phyloP scores from a whole-genome alignment of 2,888 invertebrate species.

The Bembecia ichneumoniformis region DNA sequence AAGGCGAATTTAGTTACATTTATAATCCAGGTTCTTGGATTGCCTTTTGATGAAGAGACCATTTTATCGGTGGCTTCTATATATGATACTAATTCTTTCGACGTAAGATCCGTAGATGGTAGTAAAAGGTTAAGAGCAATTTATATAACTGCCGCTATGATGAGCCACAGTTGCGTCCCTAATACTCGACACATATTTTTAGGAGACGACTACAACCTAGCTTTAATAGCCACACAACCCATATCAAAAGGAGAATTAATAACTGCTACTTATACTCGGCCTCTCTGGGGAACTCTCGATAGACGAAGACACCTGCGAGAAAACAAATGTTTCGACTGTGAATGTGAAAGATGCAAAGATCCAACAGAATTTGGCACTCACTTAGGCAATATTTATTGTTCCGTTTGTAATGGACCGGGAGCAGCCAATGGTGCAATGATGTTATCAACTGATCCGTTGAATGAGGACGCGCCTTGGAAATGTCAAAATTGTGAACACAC shows the following conservation, averaged over 20 bases:
- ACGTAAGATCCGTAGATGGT: constrained; percentile 70
- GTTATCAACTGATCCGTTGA: constrained; percentile 73
- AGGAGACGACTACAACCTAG: constrained; percentile 72
- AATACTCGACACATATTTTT: constrained; percentile 79
- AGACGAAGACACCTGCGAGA: constrained; percentile 74
- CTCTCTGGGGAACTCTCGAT: constrained; percentile 78
- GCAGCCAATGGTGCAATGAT: constrained; percentile 57
- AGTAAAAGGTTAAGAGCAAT: constrained; percentile 72
- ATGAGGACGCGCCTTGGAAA: constrained; percentile 74
- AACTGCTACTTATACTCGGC: constrained; percentile 79
- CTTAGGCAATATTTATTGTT: constrained; percentile 76
- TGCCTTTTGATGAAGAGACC: constrained; percentile 70
- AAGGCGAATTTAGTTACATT: constrained; percentile 76
- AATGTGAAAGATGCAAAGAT: constrained; percentile 77
- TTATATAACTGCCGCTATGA: constrained; percentile 77
- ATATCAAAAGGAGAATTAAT: constrained; percentile 79
- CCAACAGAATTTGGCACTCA: constrained; percentile 78
- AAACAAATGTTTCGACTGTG: constrained; percentile 79
- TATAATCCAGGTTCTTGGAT: constrained; percentile 68
- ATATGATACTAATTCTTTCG: constrained; percentile 80
- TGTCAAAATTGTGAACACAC: constrained; percentile 76
- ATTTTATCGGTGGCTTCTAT: constrained; percentile 77
- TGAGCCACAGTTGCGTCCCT: constrained; percentile 80
- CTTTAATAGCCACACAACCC: constrained; percentile 75
- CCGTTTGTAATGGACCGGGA: constrained; percentile 70